phyloP scores from a whole-genome alignment of 2,113 vertebrate genomes.

The Chlorodrepanis virens region DNA sequence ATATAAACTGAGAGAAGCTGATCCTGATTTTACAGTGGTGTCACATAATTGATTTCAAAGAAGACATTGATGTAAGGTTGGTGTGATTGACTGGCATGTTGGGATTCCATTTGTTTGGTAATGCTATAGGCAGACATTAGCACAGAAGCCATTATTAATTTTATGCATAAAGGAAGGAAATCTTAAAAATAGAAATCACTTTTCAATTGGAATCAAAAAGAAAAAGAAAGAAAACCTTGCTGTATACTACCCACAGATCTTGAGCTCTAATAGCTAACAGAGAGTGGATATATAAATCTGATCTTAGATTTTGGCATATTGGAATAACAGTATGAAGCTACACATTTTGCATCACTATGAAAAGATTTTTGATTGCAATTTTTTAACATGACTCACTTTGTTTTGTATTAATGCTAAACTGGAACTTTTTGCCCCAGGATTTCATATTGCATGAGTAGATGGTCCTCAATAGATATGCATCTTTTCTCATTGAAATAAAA shows the following conservation, averaged over 20 bases:
- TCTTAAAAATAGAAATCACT: neutral
- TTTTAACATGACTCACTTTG: neutral
- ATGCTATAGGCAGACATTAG: neutral
- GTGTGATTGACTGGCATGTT: neutral
- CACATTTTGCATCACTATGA: neutral
- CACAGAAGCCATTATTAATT: neutral
- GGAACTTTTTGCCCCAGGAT: neutral
- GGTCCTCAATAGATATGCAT: neutral
- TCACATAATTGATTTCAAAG: neutral
- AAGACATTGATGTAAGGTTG: neutral
- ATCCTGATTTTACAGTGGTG: neutral
- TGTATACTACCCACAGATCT: neutral
- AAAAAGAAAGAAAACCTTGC: neutral
- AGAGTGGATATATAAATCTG: neutral
- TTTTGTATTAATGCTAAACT: neutral
- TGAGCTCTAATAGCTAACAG: neutral
- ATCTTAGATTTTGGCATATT: neutral
- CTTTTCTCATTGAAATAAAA: conserved; percentile 31
- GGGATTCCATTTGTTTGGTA: neutral
- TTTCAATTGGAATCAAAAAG: neutral
- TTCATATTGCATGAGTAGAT: neutral
- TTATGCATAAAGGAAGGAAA: neutral
- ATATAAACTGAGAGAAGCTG: neutral
- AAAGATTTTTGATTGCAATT: neutral
- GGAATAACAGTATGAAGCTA: neutral